Conservation (phyloP, 2,888 invertebrate genomes). For the Mimas tiliae region DNA sequence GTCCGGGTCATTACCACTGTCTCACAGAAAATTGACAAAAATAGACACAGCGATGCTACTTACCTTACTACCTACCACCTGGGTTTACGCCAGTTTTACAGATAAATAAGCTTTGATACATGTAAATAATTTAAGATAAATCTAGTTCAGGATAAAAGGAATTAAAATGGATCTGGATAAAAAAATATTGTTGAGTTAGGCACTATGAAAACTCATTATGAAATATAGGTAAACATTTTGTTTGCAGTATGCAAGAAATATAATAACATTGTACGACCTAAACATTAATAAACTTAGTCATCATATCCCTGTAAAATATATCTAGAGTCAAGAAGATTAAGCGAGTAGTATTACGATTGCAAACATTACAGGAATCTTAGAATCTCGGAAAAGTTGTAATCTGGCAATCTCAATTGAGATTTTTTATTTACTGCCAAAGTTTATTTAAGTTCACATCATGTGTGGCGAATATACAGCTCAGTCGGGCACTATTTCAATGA, state of each 20-base stretch:
- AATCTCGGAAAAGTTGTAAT: slow-evolving; percentile 3
- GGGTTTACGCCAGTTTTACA: too few species aligned
- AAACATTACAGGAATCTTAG: slow-evolving; percentile 6
- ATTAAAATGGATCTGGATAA: too few species aligned
- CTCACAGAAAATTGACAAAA: too few species aligned
- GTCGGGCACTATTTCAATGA: slow-evolving; percentile 15
- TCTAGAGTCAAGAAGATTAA: not conserved
- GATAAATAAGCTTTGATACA: too few species aligned
- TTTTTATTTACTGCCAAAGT: slow-evolving; percentile 19
- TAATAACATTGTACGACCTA: not conserved
- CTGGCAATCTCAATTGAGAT: slow-evolving; percentile 15
- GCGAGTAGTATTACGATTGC: not conserved
- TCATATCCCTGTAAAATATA: not conserved
- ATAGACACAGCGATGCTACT: too few species aligned
- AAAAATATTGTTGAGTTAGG: too few species aligned
- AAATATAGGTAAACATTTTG: too few species aligned
- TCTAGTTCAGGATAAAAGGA: too few species aligned
- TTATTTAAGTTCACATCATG: slow-evolving; percentile 18
- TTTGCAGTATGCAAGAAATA: not conserved
- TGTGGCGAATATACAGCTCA: not conserved
- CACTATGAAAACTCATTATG: too few species aligned
- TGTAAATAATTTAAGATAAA: too few species aligned
- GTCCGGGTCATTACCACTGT: too few species aligned
- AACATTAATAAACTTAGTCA: not conserved
- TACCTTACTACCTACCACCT: too few species aligned